Evolutionary conservation across 2,113 vertebrate genomes (phyloP).

Genomic region (Pao palembangensis): DNA sequence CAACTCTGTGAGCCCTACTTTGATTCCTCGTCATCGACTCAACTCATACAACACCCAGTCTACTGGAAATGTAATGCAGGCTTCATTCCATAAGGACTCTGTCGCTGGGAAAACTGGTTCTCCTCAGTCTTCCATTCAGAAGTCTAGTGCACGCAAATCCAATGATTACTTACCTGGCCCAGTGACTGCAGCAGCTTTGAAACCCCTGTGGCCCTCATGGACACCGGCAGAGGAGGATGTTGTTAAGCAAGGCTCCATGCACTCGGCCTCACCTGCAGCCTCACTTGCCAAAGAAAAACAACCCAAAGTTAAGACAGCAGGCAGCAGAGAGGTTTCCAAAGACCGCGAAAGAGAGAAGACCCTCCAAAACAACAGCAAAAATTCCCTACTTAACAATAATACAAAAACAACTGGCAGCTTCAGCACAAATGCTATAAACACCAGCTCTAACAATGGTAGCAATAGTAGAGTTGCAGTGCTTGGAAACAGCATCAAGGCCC

Average conservation of each 20-base stretch:
- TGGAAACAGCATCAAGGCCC: slow-evolving; percentile 62
- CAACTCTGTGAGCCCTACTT: slow-evolving; percentile 53
- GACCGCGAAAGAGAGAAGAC: slow-evolving; percentile 67
- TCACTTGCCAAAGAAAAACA: slow-evolving; percentile 75
- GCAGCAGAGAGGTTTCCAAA: slow-evolving; percentile 71
- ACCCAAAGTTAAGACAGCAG: slow-evolving; percentile 66
- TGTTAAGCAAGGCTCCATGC: slow-evolving; percentile 60
- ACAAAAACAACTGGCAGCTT: slow-evolving; percentile 55
- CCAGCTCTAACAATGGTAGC: slow-evolving; percentile 61
- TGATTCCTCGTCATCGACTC: slow-evolving; percentile 62
- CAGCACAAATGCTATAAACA: slow-evolving; percentile 38
- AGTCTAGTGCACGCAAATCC: slow-evolving; percentile 65
- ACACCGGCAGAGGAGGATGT: slow-evolving; percentile 61
- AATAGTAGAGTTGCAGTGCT: slow-evolving; percentile 59
- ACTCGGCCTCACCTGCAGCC: slow-evolving; percentile 50
- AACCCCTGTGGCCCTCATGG: slow-evolving; percentile 65
- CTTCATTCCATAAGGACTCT: slow-evolving; percentile 77
- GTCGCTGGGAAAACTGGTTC: slow-evolving; percentile 59
- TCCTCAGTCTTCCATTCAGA: slow-evolving; percentile 60
- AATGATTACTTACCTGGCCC: slow-evolving; percentile 63
- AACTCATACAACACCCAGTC: slow-evolving; percentile 46
- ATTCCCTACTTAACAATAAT: slow-evolving; percentile 63
- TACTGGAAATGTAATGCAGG: slow-evolving; percentile 56
- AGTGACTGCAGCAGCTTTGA: slow-evolving; percentile 54
- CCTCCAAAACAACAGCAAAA: slow-evolving; percentile 65